phyloP scores from a whole-genome alignment of 2,113 vertebrate genomes.

The Clinocottus analis region DNA sequence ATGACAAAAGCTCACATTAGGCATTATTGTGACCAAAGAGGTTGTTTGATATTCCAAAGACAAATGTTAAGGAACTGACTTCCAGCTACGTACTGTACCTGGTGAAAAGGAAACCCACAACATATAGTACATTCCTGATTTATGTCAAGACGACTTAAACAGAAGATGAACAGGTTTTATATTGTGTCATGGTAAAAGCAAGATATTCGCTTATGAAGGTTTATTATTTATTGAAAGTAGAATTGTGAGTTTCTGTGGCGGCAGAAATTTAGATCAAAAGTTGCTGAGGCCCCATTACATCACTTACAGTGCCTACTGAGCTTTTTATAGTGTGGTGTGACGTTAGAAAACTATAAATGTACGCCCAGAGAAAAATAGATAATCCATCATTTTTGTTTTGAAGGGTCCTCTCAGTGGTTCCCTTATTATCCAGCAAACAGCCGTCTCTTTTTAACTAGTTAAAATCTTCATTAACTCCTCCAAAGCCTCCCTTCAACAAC shows the following conservation, averaged over 20 bases:
- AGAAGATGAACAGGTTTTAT: conserved; percentile 6
- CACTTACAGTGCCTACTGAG: conserved; percentile 42
- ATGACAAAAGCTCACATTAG: conserved; percentile 12
- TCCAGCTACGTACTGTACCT: background rate
- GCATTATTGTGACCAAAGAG: conserved; percentile 2
- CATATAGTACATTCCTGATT: conserved; percentile 26
- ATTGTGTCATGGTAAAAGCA: conserved; percentile 15
- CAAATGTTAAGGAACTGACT: background rate
- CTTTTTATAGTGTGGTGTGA: conserved; percentile 39
- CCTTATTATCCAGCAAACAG: conserved; percentile 1
- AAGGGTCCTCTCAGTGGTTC: conserved; percentile 2
- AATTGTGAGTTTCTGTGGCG: conserved; percentile 20
- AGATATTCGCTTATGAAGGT: background rate
- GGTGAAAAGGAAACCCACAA: background rate
- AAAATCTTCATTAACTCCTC: conserved; percentile 1
- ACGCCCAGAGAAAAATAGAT: conserved; percentile 24
- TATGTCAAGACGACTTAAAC: conserved; percentile 16
- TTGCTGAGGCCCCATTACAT: conserved; percentile 54
- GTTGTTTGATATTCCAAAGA: conserved; percentile 26
- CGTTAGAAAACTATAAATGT: conserved; percentile 3
- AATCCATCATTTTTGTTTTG: conserved; percentile 17
- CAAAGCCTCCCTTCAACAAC: background rate
- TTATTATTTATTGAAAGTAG: conserved; percentile 29
- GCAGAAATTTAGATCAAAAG: conserved; percentile 39
- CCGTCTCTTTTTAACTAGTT: background rate